Evolutionary conservation across 1,140 invertebrate species (phyloP), one percentile per base, ranked within the genome.

Genomic region (Zaprionus africanus): DNA sequence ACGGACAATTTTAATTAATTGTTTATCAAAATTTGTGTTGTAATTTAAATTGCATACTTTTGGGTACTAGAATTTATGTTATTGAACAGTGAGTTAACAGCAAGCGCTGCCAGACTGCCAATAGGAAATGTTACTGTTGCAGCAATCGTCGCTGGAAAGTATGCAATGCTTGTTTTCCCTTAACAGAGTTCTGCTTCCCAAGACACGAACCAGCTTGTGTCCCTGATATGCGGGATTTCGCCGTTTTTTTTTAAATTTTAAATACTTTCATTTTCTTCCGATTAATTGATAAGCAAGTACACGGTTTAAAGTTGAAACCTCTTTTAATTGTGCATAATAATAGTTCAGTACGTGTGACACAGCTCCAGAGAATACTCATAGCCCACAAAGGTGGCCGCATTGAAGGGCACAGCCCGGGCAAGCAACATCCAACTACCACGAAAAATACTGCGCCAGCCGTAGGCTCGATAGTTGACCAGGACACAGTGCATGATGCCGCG

Each of bases 321-420:
- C 15, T 17, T 24, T 51, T 41, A 43, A 28, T 22, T 54, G 19
- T 17, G 7, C 41, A 46, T 17, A 56, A 46, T 17, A 56, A 22
- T 15, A 43, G 2, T 51, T 67, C 22, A 74, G 34, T 75, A 75
- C 15, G 43, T 76, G 22, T 92, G 91, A 58, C 91, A 92, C 78
- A 84, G 76, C 54, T 93, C 86, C 70, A 93, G 57, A 15, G 83
- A 90, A 24, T 82, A 92, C 84, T 95, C 95, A 90, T 96, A 96
- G 5, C 94, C 94, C 43, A 96, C 90, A 92, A 97, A 96, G 28
- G 95, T 95, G 26, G 95, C 94, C 12, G 95, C 95, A 92, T 97
- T 97, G 4, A 95, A 94, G 0, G 95, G 95, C 91, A 97, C 95
- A 17, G 96, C 95, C 41, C 96, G 93, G 3, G 95, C 78, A 19